A percentile compares a stretch with the other conserved stretches of the same genome.
phyloP scores from a whole-genome alignment of 2,797 vertebrate species.

The Limnodromus scolopaceus region DNA sequence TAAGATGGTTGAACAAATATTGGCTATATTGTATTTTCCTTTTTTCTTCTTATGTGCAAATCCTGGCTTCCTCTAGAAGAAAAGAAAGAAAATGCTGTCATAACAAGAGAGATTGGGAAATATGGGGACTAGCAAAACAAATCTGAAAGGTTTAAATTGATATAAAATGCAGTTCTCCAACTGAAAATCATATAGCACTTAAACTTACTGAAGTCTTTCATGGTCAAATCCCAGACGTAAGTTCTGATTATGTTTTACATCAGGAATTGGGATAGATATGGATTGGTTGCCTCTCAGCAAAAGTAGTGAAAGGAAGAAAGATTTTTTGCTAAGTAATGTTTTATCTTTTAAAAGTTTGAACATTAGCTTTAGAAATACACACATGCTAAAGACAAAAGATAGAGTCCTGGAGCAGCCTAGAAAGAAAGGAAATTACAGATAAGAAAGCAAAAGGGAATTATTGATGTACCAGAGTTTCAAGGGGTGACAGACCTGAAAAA shows the following conservation, averaged over 20 bases:
- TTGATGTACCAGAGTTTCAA: neutral
- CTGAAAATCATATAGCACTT: neutral
- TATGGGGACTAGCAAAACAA: neutral
- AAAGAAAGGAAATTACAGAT: neutral
- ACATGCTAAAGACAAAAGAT: neutral
- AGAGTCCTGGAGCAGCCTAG: neutral
- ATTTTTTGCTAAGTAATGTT: neutral
- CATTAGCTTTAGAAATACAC: neutral
- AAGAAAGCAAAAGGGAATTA: conserved; percentile 6
- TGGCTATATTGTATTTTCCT: neutral
- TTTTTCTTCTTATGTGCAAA: neutral
- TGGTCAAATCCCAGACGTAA: neutral
- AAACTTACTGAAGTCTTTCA: neutral
- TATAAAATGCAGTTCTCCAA: neutral
- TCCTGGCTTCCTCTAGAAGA: neutral
- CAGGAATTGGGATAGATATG: neutral
- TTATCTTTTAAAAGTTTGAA: neutral
- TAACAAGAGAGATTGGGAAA: neutral
- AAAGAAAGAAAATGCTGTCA: neutral
- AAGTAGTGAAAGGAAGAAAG: neutral
- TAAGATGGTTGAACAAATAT: neutral
- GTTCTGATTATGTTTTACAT: neutral
- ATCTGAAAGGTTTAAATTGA: neutral
- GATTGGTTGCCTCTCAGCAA: neutral
- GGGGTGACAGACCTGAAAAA: neutral